These are phyloP conservation scores for Capreolus pygargus DNA, from an alignment of 2,113 vertebrate genomes.

Conservation along the genomic window DNA sequence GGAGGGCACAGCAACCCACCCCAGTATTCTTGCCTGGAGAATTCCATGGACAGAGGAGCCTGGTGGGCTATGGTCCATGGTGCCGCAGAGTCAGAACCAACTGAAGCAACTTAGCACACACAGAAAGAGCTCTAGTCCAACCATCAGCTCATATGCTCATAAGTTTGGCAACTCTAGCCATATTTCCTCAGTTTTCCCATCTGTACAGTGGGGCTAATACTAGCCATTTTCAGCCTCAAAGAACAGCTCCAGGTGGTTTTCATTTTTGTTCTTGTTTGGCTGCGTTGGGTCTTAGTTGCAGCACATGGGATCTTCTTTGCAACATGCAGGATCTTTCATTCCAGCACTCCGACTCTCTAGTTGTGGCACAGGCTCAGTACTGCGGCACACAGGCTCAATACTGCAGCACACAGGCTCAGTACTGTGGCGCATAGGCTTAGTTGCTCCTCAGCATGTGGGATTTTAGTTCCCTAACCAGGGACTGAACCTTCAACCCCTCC, in stretches of 20 bases:
- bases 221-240: background rate
- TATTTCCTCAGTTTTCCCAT: background rate
- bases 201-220: background rate
- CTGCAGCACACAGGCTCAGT: background rate
- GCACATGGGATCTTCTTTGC: background rate
- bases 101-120: background rate
- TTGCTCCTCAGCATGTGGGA: background rate
- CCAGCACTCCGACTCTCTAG: background rate
- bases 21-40: background rate
- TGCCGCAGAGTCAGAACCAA: background rate
- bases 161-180: background rate
- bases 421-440: background rate
- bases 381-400: background rate
- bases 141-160: background rate
- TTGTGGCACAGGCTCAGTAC: background rate
- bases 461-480: background rate
- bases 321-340: background rate
- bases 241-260: background rate
- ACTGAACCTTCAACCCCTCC: background rate
- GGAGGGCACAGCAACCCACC: background rate
- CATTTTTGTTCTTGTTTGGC: background rate
- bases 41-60: background rate
- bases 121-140: background rate
- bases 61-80: accelerated
- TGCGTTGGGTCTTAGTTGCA: background rate